Evolutionary conservation across 2,113 vertebrate genomes (phyloP), one percentile per base, ranked within the genome.

Genomic region (rabbit (Oryctolagus cuniculus)): DNA sequence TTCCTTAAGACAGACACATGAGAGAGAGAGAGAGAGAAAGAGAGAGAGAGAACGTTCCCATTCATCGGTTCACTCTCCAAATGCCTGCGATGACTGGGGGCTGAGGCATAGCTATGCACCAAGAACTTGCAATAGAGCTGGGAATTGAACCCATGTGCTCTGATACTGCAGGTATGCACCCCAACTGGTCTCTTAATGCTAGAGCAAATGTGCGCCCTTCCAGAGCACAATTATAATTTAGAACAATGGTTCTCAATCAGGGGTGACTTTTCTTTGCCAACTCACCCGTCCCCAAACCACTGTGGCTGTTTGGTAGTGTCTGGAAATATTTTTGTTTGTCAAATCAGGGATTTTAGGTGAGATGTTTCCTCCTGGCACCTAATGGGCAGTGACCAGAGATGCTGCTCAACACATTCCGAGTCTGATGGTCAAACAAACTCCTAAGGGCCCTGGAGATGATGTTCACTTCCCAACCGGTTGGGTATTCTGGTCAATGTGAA

Each of bases 321-420:
- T 67, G 44, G 16, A 83, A 25, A 72, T 36, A 8, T 55, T 75
- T 69, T 24, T 36, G 58, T 58, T 16, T 31, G 17, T 72, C 6
- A 13, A 38, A 53, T 11, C 10, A 9, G 67, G 10, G 2, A 10
- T 2, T 6, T 1, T 4, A 8, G 2, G 8, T 3, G 27, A 49
- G 31, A 64, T 36, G 51, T 69, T 8, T 38, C 38, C 38, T 61
- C 19, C 19, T 8, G 25, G 34, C 19, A 69, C 34, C 9, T 53
- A 44, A 0, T 34, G 55, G 3, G 70, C 25, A 34, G 88, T 75
- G 38, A 44, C 8, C 69, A 29, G 69, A 58, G 80, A 70, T n/a
- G 63, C 5, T 81, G 73, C 49, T 63, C 13, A 91, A 29, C 8
- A 16, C 12, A 44, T 44, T 44, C 44, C 6, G 44, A 29, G 24